Percentiles rank a stretch among this genome's conserved stretches.
Conservation (phyloP, 2,888 invertebrate species). For the Vannuccia rotundouncinata region DNA sequence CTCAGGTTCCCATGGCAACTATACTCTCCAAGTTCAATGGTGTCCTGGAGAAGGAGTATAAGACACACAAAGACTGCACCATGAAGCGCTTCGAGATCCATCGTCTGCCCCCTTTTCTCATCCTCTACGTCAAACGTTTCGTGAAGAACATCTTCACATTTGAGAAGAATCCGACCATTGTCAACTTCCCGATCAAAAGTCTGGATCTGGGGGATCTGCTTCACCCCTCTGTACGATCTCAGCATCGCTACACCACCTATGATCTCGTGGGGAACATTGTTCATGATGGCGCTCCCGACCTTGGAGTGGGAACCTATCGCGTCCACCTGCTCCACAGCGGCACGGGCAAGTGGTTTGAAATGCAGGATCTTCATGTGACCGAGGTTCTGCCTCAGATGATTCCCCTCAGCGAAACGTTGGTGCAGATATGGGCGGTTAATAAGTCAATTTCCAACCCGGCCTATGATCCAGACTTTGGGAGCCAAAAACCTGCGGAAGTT, state of each 20-base stretch:
- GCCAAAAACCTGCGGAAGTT: too few relatives aligned
- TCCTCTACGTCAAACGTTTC: conserved; percentile 91
- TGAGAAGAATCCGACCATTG: conserved; percentile 98
- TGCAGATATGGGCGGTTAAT: conserved; percentile 65
- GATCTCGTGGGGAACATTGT: conserved; percentile 97
- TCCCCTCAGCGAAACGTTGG: conserved; percentile 93
- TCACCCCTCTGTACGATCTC: conserved; percentile 66
- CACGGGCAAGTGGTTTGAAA: conserved; percentile 79
- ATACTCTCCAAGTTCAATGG: conserved; percentile 93
- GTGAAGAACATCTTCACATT: conserved; percentile 97
- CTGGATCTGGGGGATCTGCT: conserved; percentile 93
- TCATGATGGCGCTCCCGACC: conserved; percentile 84
- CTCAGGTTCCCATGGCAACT: conserved; percentile 89
- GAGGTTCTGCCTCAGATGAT: conserved; percentile 99
- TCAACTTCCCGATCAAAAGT: conserved; percentile 90
- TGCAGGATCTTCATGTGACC: conserved; percentile 92
- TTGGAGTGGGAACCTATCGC: conserved; percentile 75
- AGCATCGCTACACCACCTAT: conserved; percentile 72
- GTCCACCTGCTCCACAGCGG: conserved; percentile 38
- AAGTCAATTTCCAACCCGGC: conserved; percentile 48
- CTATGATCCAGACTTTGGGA: conserved; percentile 1
- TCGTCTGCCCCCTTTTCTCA: conserved; percentile 82
- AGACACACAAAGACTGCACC: conserved; percentile 97
- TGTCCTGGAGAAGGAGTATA: conserved; percentile 88
- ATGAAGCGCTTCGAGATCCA: conserved; percentile 93